Evolutionary conservation across 2,113 vertebrate genomes (phyloP).

Genomic region (Gallinago paraguaiae): DNA sequence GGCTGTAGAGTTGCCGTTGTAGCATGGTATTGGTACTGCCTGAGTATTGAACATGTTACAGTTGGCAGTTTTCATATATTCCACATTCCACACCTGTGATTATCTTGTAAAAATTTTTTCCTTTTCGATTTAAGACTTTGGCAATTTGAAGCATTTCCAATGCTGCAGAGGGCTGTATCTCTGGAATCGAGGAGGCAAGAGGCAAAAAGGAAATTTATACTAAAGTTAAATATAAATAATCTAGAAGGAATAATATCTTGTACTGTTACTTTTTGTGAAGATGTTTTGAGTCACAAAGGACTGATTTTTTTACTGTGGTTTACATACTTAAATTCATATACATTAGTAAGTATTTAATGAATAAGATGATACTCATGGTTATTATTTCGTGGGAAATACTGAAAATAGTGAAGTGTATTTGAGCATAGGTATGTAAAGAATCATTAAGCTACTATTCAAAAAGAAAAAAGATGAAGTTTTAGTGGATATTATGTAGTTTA

Average conservation of each 20-base stretch:
- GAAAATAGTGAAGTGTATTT: background rate
- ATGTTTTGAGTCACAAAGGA: background rate
- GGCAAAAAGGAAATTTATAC: background rate
- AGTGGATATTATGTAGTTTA: background rate
- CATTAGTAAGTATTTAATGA: background rate
- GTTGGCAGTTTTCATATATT: background rate
- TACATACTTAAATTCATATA: background rate
- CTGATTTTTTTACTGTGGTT: background rate
- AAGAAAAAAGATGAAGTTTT: background rate
- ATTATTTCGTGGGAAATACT: background rate
- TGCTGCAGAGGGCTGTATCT: background rate
- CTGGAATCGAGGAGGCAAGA: background rate
- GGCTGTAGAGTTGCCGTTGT: background rate
- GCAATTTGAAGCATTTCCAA: background rate
- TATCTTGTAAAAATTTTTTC: background rate
- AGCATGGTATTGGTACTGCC: background rate
- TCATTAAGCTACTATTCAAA: conserved; percentile 1
- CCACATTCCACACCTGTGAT: background rate
- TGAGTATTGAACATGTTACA: background rate
- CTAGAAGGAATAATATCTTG: background rate
- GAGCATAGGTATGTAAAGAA: background rate
- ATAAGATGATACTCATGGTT: background rate
- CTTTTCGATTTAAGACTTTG: background rate
- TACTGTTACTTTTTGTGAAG: background rate
- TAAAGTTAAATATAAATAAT: background rate